Evolutionary conservation across 2,888 invertebrate species (phyloP), one percentile per base, ranked within the genome.

Genomic region (Augiades crinisus): DNA sequence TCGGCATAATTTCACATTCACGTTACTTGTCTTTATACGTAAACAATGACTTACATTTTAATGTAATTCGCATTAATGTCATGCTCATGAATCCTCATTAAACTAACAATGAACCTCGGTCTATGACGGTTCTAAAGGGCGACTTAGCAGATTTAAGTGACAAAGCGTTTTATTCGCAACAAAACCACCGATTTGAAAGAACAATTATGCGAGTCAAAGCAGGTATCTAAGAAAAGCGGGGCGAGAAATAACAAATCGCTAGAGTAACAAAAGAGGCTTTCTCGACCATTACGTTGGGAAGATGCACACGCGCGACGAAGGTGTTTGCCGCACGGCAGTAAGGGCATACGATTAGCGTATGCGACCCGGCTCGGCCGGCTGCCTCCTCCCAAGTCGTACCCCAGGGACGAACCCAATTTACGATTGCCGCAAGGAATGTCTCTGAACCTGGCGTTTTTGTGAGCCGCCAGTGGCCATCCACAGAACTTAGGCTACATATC

Each of bases 201-300:
- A 89, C 88, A 89, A 89, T 89, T 83, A 87, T 78, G 76, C 70
- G 77, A 82, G 81, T 84, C 85, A 86, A 85, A 86, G 80, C 79
- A 78, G 83, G 81, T 86, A 81, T 81, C 78, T 77, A 44, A 65
- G 79, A 73, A 84, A 83, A 79, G 81, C 79, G 81, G 72, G 78
- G 71, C 72, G 81, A 83, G 81, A 87, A 85, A 83, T 84, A 87
- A 86, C 86, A 85, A 86, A 87, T 84, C 81, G 81, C 73, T 79
- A 67, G 72, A 75, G 75, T 79, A 85, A 89, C 88, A 89, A 89
- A 81, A 76, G 88, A 84, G 84, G 88, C 87, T 88, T 88, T 88
- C 81, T 79, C 75, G 81, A 79, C 87, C 85, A 88, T 89, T 88
- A 88, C 80, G 74, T 68, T 70, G 79, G 70, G 78, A 74, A 75